Evolutionary conservation across 2,113 vertebrate species (phyloP).

Genomic region (Gobius niger): DNA sequence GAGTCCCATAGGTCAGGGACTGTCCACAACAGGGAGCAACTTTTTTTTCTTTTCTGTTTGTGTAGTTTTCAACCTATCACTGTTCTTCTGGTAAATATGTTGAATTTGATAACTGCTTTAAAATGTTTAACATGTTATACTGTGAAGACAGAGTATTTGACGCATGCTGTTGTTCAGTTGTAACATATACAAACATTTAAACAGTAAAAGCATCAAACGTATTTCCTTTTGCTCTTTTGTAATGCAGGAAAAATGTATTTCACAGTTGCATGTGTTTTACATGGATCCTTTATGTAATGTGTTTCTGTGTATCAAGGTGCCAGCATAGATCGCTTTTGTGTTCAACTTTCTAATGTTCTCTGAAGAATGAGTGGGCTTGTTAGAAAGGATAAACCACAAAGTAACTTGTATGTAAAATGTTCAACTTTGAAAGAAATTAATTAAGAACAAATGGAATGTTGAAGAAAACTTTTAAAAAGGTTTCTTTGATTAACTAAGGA

Average conservation of each 20-base stretch:
- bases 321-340: background rate
- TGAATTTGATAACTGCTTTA: too few relatives aligned
- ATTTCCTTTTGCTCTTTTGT: too few relatives aligned
- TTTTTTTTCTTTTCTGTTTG: background rate
- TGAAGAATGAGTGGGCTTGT: background rate
- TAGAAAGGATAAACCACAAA: slow-evolving; percentile 1
- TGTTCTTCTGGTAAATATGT: too few relatives aligned
- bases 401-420: background rate
- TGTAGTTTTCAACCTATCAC: too few relatives aligned
- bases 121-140: too few relatives aligned
- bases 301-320: slow-evolving; percentile 12
- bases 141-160: too few relatives aligned
- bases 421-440: background rate
- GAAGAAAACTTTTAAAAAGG: slow-evolving; percentile 1
- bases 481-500: too few relatives aligned
- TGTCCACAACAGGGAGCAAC: slow-evolving; percentile 19
- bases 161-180: too few relatives aligned
- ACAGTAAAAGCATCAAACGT: too few relatives aligned
- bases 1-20: slow-evolving; percentile 54
- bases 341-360: background rate
- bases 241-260: too few relatives aligned
- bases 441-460: background rate
- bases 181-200: too few relatives aligned
- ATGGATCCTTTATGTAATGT: background rate
- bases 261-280: too few relatives aligned